phyloP scores from a whole-genome alignment of 1,140 invertebrate genomes.

The Macrobrachium rosenbergii region DNA sequence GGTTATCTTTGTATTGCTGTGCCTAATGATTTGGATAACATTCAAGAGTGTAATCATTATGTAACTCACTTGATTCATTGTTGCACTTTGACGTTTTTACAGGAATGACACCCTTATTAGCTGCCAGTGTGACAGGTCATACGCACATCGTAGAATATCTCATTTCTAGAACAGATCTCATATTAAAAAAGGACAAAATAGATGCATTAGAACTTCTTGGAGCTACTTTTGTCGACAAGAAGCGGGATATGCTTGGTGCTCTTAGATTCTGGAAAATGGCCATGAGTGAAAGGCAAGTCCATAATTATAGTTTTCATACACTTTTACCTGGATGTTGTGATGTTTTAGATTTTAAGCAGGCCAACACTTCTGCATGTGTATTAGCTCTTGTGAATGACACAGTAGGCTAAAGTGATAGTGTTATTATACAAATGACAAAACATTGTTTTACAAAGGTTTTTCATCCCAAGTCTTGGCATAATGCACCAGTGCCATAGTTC shows the following conservation, averaged over 20 bases:
- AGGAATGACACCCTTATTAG: conserved; percentile 94
- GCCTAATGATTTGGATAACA: no score
- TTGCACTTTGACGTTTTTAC: conserved; percentile 42
- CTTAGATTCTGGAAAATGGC: conserved; percentile 90
- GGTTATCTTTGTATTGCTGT: no score
- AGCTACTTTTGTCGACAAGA: conserved; percentile 97
- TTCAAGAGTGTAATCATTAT: no score
- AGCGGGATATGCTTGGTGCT: conserved; percentile 92
- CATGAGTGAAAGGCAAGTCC: conserved; percentile 82
- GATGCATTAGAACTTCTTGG: conserved; percentile 93
- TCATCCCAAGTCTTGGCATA: no score
- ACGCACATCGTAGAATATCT: conserved; percentile 93
- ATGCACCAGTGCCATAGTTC: no score
- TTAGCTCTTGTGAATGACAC: no score
- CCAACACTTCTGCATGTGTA: neutral
- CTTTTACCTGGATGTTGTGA: no score
- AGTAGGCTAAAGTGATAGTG: no score
- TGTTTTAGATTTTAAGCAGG: no score
- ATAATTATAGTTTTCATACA: neutral
- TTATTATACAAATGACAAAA: no score
- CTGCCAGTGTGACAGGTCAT: conserved; percentile 92
- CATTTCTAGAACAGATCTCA: conserved; percentile 78
- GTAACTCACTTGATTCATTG: no score
- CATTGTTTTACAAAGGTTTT: no score
- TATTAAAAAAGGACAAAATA: conserved; percentile 84